Evolutionary conservation across 2,888 invertebrate genomes (phyloP).

Genomic region (Crocallis elinguaria): DNA sequence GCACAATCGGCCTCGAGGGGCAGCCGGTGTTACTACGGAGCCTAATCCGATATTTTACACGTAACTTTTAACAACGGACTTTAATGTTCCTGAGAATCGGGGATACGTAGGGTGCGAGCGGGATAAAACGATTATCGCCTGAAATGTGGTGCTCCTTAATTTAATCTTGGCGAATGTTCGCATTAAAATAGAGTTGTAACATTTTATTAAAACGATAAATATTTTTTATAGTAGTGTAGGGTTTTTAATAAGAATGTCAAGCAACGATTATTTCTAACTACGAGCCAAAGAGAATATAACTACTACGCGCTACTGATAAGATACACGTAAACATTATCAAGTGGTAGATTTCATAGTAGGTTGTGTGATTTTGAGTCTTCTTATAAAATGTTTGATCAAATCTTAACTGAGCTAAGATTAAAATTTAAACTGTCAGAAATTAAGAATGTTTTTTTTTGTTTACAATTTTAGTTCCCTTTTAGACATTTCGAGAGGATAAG

Average conservation of each 20-base stretch:
- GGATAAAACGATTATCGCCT: slow-evolving; percentile 28
- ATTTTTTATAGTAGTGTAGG: neutral
- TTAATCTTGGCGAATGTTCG: slow-evolving; percentile 27
- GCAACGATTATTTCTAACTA: no score
- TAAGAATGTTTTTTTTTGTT: no score
- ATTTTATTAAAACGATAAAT: slow-evolving; percentile 21
- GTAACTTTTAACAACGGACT: slow-evolving; percentile 35
- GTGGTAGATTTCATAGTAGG: no score
- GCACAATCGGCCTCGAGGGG: slow-evolving; percentile 59
- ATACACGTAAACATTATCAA: no score
- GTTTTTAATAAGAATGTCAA: neutral
- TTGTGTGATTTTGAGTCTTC: no score
- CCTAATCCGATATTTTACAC: slow-evolving; percentile 57
- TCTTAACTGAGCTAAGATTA: no score
- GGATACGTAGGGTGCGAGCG: slow-evolving; percentile 26
- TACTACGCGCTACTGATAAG: no score
- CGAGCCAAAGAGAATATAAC: no score
- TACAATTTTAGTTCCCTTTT: no score
- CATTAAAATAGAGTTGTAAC: slow-evolving; percentile 24
- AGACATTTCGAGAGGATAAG: no score
- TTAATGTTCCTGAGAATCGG: slow-evolving; percentile 37
- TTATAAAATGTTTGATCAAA: no score
- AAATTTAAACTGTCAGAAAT: no score
- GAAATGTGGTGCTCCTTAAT: slow-evolving; percentile 27
- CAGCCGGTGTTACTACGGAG: slow-evolving; percentile 36